Evolutionary conservation across 2,113 vertebrate genomes (phyloP).

Genomic region (Silurus meridionalis): DNA sequence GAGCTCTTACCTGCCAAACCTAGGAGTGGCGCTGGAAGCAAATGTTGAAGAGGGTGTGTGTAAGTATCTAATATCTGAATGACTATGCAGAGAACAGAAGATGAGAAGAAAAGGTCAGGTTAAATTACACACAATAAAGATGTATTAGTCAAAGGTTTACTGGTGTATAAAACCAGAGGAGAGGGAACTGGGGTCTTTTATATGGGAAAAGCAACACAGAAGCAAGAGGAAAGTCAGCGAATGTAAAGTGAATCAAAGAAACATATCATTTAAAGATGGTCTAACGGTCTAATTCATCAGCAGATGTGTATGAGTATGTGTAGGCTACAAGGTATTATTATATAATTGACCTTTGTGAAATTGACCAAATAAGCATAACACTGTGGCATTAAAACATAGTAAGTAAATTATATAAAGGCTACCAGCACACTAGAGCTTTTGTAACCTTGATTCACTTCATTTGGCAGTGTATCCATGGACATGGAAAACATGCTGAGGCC

Average conservation of each 20-base stretch:
- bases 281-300: neutral
- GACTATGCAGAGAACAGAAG: constrained; percentile 65
- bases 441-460: constrained; percentile 42
- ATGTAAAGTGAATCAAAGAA: constrained; percentile 45
- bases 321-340: neutral
- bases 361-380: neutral
- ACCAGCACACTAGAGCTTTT: neutral
- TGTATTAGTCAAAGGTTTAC: constrained; percentile 35
- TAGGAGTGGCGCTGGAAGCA: constrained; percentile 70
- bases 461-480: constrained; percentile 12
- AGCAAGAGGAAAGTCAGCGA: constrained; percentile 45
- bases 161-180: constrained; percentile 16
- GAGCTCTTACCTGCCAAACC: constrained; percentile 73
- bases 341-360: neutral
- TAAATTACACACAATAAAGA: constrained; percentile 47
- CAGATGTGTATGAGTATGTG: neutral
- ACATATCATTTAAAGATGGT: neutral
- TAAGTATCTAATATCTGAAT: constrained; percentile 67
- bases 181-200: neutral
- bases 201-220: constrained; percentile 35
- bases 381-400: neutral
- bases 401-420: neutral
- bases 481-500: constrained; percentile 46
- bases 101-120: constrained; percentile 48
- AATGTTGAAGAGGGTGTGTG: constrained; percentile 68